Evolutionary conservation across 2,888 invertebrate genomes (phyloP).

Genomic region (Catocala nupta): DNA sequence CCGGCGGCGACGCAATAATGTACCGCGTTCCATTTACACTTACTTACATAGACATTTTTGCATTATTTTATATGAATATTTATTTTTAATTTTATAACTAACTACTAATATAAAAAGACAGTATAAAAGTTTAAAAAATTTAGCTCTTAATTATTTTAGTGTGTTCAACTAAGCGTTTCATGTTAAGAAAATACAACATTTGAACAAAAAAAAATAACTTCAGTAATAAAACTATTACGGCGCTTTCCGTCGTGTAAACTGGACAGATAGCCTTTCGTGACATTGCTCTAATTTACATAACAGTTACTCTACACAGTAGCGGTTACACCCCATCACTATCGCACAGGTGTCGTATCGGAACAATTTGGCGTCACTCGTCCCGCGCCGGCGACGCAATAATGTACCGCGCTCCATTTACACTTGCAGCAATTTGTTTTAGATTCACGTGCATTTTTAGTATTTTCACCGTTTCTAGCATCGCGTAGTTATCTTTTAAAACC

Average conservation of each 20-base stretch:
- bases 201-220: too few species aligned
- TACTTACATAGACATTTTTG: too few species aligned
- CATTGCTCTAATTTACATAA: too few species aligned
- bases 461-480: conserved; percentile 39
- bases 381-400: conserved; percentile 53
- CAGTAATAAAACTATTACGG: too few species aligned
- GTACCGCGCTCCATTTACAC: conserved; percentile 73
- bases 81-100: too few species aligned
- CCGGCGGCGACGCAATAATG: conserved; percentile 56
- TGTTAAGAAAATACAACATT: too few species aligned
- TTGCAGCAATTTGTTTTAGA: conserved; percentile 72
- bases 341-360: conserved; percentile 72
- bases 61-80: too few species aligned
- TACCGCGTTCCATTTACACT: conserved; percentile 73
- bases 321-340: conserved; percentile 28
- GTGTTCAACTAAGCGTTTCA: too few species aligned
- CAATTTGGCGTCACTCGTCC: conserved; percentile 65
- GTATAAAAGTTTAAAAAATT: too few species aligned
- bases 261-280: too few species aligned
- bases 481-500: conserved; percentile 60
- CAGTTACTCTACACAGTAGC: background rate
- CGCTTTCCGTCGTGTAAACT: background rate
- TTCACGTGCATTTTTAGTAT: conserved; percentile 64
- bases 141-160: too few species aligned
- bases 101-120: too few species aligned